These are phyloP conservation scores for Loriculus beryllinus DNA, from an alignment of 2,797 vertebrate genomes.

Conservation along the genomic window DNA sequence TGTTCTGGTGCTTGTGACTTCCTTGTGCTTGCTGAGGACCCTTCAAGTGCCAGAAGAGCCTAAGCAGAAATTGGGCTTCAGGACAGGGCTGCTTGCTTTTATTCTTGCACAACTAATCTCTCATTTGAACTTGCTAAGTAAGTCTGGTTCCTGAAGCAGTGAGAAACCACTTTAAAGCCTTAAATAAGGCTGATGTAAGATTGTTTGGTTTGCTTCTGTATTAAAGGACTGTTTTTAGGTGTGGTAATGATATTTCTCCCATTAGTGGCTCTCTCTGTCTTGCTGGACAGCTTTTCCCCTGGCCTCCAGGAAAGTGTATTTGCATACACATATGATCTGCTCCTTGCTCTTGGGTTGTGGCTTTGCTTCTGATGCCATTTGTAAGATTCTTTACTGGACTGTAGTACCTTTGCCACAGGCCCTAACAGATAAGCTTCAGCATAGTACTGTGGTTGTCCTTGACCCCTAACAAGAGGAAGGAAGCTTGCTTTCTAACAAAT, in stretches of 20 bases:
- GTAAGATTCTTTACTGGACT: neutral
- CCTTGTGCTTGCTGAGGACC: neutral
- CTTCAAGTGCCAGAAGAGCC: neutral
- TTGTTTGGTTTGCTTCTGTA: neutral
- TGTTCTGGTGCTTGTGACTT: neutral
- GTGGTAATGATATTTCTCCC: neutral
- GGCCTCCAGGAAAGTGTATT: neutral
- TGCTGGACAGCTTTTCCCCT: neutral
- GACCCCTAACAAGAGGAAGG: neutral
- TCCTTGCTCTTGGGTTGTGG: neutral
- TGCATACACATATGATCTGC: neutral
- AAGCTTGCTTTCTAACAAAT: neutral
- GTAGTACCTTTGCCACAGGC: neutral
- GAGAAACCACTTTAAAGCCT: slow-evolving; percentile 21
- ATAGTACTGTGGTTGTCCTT: neutral
- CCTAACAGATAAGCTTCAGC: neutral
- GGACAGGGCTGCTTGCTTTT: neutral
- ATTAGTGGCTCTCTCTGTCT: neutral
- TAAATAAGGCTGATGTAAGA: slow-evolving; percentile 60
- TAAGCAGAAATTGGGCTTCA: neutral
- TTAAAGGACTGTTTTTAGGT: neutral
- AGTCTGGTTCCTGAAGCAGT: neutral
- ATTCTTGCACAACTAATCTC: neutral
- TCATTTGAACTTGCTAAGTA: slow-evolving; percentile 20
- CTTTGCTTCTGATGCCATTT: neutral